Evolutionary conservation across 2,113 vertebrate species (phyloP).

Genomic region (Callionymus lyra): DNA sequence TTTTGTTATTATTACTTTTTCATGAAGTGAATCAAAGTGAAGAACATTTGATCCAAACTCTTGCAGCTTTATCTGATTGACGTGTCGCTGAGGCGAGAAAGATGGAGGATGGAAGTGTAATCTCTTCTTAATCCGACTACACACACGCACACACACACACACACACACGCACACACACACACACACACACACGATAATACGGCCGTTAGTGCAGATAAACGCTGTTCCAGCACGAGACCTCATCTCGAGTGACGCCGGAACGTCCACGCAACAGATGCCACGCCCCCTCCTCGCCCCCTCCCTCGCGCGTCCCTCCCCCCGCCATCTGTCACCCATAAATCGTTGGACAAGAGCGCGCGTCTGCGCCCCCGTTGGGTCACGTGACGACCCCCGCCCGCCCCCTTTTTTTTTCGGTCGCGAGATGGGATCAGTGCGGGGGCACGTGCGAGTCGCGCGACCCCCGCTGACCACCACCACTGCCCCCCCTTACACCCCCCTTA

Average conservation of each 20-base stretch:
- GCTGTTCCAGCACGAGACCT: conserved; percentile 60
- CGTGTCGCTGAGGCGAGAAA: too few species aligned
- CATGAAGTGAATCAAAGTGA: too few species aligned
- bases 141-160: conserved; percentile 16
- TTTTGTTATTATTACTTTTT: too few species aligned
- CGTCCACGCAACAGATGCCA: conserved; percentile 64
- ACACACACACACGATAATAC: conserved; percentile 30
- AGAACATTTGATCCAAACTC: too few species aligned
- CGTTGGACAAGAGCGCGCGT: conserved; percentile 47
- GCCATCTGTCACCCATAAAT: conserved; percentile 66
- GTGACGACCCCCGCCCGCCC: conserved; percentile 12
- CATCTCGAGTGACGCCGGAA: conserved; percentile 50
- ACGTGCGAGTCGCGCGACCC: conserved; percentile 66
- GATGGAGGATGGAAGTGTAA: too few species aligned
- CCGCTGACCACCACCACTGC: conserved; percentile 45
- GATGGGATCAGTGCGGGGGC: conserved; percentile 67
- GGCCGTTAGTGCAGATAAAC: conserved; percentile 45
- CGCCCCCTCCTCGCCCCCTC: conserved; percentile 5
- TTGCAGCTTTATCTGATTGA: too few species aligned
- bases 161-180: conserved; percentile 19
- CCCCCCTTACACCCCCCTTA: too few species aligned
- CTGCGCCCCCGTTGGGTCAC: conserved; percentile 27
- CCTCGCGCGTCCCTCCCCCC: conserved; percentile 15
- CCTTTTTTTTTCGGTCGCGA: conserved; percentile 21
- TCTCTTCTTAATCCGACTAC: too few species aligned